Conservation (phyloP, 2,797 vertebrate species). For the Argya squamiceps region DNA sequence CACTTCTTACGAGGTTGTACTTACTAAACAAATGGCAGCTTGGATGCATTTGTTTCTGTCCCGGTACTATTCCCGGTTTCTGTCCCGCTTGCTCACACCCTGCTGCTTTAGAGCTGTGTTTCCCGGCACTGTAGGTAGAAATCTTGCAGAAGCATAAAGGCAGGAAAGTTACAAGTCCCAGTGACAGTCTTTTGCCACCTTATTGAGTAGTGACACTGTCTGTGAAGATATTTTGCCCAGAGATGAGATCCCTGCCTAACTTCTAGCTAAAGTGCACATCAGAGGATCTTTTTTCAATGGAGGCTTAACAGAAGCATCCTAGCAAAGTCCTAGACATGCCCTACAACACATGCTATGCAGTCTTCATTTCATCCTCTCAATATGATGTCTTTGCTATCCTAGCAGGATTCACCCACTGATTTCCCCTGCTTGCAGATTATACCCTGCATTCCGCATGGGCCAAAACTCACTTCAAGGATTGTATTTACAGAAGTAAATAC, state of each 20-base stretch:
- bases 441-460: accelerated
- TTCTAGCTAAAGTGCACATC: not conserved
- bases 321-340: not conserved
- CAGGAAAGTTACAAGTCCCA: not conserved
- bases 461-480: not conserved
- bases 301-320: not conserved
- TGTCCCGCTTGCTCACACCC: not conserved
- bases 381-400: not conserved
- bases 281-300: not conserved
- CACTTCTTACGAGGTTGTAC: not conserved
- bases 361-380: conserved; percentile 15
- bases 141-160: not conserved
- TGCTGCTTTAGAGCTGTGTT: not conserved
- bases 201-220: not conserved
- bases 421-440: not conserved
- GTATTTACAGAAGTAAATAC: not conserved
- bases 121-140: not conserved
- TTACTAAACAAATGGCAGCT: not conserved
- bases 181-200: not conserved
- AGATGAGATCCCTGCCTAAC: not conserved
- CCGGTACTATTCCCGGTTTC: not conserved
- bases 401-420: conserved; percentile 6
- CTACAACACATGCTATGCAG: accelerated
- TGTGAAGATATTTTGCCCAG: not conserved
- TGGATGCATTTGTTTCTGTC: not conserved